Conservation (phyloP, 2,113 vertebrate species). For the Prolemur simus region DNA sequence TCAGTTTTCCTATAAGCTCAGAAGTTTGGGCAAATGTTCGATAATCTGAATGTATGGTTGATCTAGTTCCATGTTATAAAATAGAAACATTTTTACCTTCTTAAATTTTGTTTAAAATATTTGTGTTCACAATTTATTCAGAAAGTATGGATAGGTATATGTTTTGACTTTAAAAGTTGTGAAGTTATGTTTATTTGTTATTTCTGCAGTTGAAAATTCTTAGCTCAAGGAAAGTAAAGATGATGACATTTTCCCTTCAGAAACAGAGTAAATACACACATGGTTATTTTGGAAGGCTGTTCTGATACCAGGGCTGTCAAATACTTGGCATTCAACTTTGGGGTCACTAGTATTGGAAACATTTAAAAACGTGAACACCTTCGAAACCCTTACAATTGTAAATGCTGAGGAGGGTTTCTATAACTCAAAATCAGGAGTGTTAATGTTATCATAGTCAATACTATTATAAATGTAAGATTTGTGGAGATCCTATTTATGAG, state of each 20-base stretch:
- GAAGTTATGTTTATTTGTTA: background rate
- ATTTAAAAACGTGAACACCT: background rate
- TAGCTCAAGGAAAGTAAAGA: background rate
- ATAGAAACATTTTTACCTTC: background rate
- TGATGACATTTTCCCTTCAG: background rate
- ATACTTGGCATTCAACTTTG: background rate
- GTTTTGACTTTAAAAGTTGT: background rate
- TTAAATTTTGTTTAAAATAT: background rate
- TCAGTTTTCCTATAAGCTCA: background rate
- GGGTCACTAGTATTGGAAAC: background rate
- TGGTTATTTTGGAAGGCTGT: background rate
- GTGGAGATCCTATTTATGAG: background rate
- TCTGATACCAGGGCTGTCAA: background rate
- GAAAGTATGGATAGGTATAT: background rate
- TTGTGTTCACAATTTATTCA: background rate
- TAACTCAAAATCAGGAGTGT: background rate
- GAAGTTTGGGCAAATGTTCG: background rate
- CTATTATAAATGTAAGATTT: constrained; percentile 1
- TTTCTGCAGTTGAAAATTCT: background rate
- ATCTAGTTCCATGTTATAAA: background rate
- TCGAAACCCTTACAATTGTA: background rate
- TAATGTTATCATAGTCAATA: background rate
- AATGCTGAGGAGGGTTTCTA: background rate
- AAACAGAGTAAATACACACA: background rate
- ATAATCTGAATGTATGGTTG: background rate